phyloP scores from a whole-genome alignment of 2,797 vertebrate genomes.

The Lutjanus argentimaculatus region DNA sequence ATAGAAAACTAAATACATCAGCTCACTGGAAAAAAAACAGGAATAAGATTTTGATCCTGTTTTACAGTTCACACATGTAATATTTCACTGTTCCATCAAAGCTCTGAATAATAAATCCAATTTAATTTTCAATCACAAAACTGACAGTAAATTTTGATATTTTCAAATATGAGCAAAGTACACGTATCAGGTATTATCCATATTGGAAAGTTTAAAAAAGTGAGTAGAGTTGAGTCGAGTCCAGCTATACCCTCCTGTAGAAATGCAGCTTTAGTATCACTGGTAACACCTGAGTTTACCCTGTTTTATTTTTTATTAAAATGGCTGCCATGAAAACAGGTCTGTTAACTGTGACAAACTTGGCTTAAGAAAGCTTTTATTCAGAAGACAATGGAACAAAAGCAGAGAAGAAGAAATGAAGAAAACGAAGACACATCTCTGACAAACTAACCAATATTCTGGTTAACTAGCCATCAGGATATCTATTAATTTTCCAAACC shows the following conservation, averaged over 20 bases:
- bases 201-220: no score
- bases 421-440: conserved; percentile 2
- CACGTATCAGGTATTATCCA: no score
- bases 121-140: background rate
- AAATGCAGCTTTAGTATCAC: no score
- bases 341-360: background rate
- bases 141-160: background rate
- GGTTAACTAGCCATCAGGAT: background rate
- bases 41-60: background rate
- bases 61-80: background rate
- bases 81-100: background rate
- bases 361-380: background rate
- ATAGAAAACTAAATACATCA: background rate
- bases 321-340: no score
- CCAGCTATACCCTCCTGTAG: no score
- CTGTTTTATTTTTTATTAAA: no score
- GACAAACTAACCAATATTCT: background rate
- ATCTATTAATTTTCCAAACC: background rate
- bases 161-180: background rate
- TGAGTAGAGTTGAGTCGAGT: no score
- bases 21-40: background rate
- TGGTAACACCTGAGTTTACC: no score
- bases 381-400: background rate
- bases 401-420: background rate
- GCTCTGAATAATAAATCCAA: background rate